Percentiles rank a stretch among this genome's conserved stretches.
Evolutionary conservation across 2,888 invertebrate species (phyloP).

Genomic region (Sesia apiformis): DNA sequence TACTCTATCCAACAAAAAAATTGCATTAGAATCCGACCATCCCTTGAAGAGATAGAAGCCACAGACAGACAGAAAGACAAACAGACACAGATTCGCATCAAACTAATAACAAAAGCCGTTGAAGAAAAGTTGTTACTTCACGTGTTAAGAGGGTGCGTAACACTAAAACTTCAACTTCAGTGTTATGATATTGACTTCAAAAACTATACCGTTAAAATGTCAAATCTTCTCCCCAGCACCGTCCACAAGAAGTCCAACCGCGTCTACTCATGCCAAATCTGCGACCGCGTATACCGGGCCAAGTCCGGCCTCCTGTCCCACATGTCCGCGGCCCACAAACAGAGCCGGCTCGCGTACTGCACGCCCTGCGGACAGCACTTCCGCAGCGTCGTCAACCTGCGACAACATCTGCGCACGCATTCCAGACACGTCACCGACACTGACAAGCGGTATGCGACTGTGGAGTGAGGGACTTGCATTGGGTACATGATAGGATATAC

Average conservation of each 20-base stretch:
- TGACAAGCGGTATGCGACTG: conserved; percentile 13
- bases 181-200: too few species aligned
- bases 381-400: conserved; percentile 19
- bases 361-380: conserved; percentile 26
- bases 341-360: conserved; percentile 16
- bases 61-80: too few species aligned
- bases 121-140: too few species aligned
- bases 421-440: conserved; percentile 29
- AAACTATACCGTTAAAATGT: neutral
- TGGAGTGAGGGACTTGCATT: neutral
- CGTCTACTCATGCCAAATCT: conserved; percentile 25
- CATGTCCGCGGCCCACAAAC: conserved; percentile 12
- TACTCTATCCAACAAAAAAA: too few species aligned
- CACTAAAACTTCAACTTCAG: too few species aligned
- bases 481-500: neutral
- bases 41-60: too few species aligned
- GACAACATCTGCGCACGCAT: conserved; percentile 34
- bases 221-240: conserved; percentile 15
- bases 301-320: conserved; percentile 30
- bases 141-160: too few species aligned
- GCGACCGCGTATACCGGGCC: conserved; percentile 30
- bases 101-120: too few species aligned
- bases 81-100: too few species aligned
- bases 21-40: too few species aligned
- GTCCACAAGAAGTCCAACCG: conserved; percentile 30